Conservation (phyloP, 2,113 vertebrate genomes). For the Daubentonia madagascariensis region DNA sequence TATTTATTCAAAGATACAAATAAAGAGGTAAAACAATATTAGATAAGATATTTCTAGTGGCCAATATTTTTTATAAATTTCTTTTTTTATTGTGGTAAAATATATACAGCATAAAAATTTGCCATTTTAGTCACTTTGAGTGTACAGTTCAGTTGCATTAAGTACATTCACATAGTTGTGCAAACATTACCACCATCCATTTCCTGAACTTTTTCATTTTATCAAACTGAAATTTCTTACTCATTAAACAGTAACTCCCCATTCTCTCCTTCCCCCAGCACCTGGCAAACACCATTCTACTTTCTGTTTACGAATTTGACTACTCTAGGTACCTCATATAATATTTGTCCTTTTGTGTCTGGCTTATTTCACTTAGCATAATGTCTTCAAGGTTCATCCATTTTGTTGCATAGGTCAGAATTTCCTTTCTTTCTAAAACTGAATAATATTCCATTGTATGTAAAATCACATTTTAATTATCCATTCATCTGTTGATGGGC, state of each 20-base stretch:
- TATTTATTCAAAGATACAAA: slow-evolving; percentile 13
- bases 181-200: not conserved
- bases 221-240: not conserved
- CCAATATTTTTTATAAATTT: slow-evolving; percentile 19
- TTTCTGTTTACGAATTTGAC: not conserved
- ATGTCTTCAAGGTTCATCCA: not conserved
- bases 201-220: slow-evolving; percentile 7
- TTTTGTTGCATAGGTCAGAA: not conserved
- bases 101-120: not conserved
- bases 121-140: not conserved
- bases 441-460: not conserved
- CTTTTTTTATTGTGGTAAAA: not conserved
- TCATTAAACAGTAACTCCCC: not conserved
- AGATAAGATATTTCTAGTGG: not conserved
- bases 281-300: not conserved
- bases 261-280: not conserved
- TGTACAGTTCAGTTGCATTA: not conserved
- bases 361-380: not conserved
- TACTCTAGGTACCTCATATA: not conserved
- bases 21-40: slow-evolving; percentile 23
- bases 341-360: not conserved
- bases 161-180: not conserved
- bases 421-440: not conserved
- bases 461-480: not conserved
- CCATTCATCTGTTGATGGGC: not conserved